These are phyloP conservation scores for Elephantulus edwardii DNA, from an alignment of 2,113 vertebrate genomes.

Conservation along the genomic window DNA sequence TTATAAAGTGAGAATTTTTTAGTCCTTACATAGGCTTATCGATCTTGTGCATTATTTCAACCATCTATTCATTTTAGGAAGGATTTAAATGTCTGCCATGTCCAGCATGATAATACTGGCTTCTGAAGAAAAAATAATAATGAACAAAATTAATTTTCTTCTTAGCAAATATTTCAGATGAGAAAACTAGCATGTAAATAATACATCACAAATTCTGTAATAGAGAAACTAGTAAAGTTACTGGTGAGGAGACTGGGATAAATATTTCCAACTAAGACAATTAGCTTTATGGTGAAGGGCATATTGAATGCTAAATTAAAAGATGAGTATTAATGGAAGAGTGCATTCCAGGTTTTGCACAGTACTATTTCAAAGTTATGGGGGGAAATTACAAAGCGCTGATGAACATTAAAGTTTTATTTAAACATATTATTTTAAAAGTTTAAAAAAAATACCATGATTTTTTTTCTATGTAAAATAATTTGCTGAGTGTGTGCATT, in stretches of 20 bases:
- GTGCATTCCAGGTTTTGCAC: neutral
- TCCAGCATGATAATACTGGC: neutral
- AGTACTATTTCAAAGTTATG: neutral
- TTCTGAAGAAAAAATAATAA: neutral
- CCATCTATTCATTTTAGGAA: neutral
- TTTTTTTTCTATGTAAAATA: neutral
- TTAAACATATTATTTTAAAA: no score
- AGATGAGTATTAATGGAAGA: neutral
- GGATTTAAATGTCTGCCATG: neutral
- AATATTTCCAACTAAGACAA: neutral
- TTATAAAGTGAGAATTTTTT: neutral
- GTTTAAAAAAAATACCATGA: no score
- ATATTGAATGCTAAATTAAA: neutral
- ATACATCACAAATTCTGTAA: neutral
- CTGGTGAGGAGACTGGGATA: neutral
- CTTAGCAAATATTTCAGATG: neutral
- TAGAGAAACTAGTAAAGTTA: neutral
- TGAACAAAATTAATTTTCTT: constrained; percentile 6
- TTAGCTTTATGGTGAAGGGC: neutral
- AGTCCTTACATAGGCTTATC: neutral
- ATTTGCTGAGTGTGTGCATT: neutral
- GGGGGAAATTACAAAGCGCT: neutral
- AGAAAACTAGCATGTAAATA: neutral
- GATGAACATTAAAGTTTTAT: neutral
- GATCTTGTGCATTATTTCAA: neutral